These are phyloP conservation scores for Vultur gryphus DNA, from an alignment of 2,797 vertebrate species.

Conservation along the genomic window DNA sequence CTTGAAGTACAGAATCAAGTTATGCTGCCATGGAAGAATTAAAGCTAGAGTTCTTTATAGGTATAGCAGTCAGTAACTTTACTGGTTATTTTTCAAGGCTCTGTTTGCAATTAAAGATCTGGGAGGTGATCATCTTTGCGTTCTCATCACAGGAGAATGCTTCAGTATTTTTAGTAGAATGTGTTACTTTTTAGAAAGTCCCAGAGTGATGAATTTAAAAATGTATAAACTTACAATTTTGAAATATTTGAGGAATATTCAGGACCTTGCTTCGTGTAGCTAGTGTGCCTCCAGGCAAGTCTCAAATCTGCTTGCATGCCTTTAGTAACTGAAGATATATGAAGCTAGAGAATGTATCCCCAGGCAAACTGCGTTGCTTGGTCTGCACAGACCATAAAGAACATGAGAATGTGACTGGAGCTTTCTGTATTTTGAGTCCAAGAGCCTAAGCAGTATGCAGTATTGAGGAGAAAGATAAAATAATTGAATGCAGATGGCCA, in stretches of 20 bases:
- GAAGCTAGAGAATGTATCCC: not conserved
- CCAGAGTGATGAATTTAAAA: not conserved
- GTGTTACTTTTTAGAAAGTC: not conserved
- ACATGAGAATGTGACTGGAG: conserved; percentile 23
- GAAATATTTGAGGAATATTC: not conserved
- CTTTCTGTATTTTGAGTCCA: not conserved
- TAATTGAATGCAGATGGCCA: conserved; percentile 18
- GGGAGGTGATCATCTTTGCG: not conserved
- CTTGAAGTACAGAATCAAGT: not conserved
- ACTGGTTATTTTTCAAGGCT: not conserved
- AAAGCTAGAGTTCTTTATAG: not conserved
- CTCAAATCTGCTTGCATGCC: not conserved
- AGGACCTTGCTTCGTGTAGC: not conserved
- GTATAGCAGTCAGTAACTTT: not conserved
- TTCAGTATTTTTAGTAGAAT: not conserved
- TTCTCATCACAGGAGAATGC: not conserved
- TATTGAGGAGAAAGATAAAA: not conserved
- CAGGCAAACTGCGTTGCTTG: not conserved
- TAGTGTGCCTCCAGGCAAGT: not conserved
- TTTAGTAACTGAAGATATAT: conserved; percentile 4
- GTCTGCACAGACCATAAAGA: conserved; percentile 23
- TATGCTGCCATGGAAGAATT: not conserved
- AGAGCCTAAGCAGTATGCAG: not conserved
- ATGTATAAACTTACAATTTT: not conserved
- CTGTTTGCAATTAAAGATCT: conserved; percentile 10